These are phyloP conservation scores for Prionailurus bengalensis DNA, from an alignment of 2,113 vertebrate genomes.

Conservation along the genomic window DNA sequence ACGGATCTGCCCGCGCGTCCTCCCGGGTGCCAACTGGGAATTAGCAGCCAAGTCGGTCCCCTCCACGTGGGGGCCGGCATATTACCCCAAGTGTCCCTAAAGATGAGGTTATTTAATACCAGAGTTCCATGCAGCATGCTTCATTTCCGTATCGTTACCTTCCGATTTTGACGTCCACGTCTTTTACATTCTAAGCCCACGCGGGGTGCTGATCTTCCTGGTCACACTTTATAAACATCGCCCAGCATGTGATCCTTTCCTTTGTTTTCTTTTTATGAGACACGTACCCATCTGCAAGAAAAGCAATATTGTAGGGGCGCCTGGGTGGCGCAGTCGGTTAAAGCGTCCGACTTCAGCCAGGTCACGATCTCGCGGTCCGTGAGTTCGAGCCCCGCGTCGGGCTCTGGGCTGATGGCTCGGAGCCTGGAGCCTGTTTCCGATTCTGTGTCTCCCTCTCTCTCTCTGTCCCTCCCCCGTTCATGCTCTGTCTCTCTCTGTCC, in stretches of 20 bases:
- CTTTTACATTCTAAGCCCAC: background rate
- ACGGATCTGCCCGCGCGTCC: conserved; percentile 15
- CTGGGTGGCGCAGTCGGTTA: too few species aligned
- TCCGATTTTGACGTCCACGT: background rate
- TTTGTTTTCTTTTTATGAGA: background rate
- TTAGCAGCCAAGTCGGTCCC: background rate
- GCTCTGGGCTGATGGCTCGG: too few species aligned
- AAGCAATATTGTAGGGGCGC: background rate
- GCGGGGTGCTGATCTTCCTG: rapidly evolving
- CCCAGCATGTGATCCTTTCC: background rate
- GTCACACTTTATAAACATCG: background rate
- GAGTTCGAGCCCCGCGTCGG: too few species aligned
- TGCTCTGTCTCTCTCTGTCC: too few species aligned
- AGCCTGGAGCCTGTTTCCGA: too few species aligned
- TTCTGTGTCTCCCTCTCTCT: too few species aligned
- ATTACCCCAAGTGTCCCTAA: background rate
- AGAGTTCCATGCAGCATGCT: background rate
- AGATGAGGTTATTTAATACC: background rate
- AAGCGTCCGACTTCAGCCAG: too few species aligned
- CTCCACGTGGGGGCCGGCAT: background rate
- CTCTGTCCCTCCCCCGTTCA: too few species aligned
- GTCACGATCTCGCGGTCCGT: too few species aligned
- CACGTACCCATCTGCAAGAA: background rate
- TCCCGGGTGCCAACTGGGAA: conserved; percentile 10
- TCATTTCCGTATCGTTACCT: background rate